A percentile compares a stretch with the other conserved stretches of the same genome.
These are phyloP conservation scores for Leucosticte australis DNA, from an alignment of 2,113 vertebrate species.

Conservation along the genomic window DNA sequence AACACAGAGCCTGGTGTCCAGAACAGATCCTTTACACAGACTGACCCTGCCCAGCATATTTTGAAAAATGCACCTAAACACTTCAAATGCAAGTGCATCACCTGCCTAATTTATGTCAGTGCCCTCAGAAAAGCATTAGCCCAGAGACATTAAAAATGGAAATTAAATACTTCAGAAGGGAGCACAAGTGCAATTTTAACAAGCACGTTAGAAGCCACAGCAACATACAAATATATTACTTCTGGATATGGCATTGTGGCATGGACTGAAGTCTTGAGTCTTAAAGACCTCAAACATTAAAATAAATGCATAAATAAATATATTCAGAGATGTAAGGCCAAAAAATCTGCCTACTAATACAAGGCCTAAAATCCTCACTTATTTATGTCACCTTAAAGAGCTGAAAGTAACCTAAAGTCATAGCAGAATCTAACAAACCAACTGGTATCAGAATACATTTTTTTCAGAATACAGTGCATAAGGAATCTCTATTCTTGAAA, in stretches of 20 bases:
- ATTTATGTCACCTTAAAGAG: not conserved
- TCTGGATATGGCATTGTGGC: not conserved
- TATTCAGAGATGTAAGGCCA: not conserved
- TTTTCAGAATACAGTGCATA: not conserved
- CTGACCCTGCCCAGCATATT: not conserved
- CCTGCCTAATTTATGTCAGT: not conserved
- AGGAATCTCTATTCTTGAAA: not conserved
- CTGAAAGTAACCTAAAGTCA: not conserved
- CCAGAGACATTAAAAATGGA: not conserved
- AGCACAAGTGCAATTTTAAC: accelerated
- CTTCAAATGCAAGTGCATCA: not conserved
- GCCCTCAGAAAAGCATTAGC: not conserved
- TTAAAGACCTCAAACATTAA: not conserved
- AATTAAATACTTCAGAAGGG: not conserved
- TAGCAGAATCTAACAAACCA: not conserved
- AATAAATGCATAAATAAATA: not conserved
- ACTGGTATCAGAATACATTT: not conserved
- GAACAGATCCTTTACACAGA: not conserved
- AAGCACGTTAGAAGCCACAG: not conserved
- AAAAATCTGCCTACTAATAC: not conserved
- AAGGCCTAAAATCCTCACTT: not conserved
- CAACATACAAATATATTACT: not conserved
- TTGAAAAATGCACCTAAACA: not conserved
- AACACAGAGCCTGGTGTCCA: not conserved
- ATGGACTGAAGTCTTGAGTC: not conserved